Base-by-base conservation (phyloP, 2,888 invertebrate species). In the Callyntrura sp. region DNA sequence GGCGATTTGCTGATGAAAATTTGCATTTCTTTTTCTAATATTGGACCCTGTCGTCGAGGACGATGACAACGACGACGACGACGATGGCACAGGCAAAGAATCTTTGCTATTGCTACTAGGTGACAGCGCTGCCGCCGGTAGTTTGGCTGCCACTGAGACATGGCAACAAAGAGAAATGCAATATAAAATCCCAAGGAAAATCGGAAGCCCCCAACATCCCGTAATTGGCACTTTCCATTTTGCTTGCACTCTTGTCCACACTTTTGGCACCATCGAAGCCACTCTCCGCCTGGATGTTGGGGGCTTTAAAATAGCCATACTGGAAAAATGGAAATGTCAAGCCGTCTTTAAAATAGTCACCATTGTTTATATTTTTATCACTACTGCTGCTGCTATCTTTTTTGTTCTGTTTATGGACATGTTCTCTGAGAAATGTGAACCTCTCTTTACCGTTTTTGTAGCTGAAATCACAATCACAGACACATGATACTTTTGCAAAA, bases 131-230 rank as follows among this genome's bases (percentile, higher is more conserved):
- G 25, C n/a, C 11, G 85, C 51, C 23, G 76, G 85, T 17, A 76
- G 9, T 73, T 11, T 73, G 11, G 85, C 85, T 17, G 76, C 76
- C 2, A 0, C 5, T 35, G 70, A 55, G 12, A 70, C 43, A 23
- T 43, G 70, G 17, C n/a, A 45, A 48, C 17, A 76, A 45, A 76
- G 17, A 1, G 70, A 23, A 25, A 68, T 35, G 9, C 14, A 45
- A 79, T 3, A 79, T 5, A 45, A 23, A 84, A 84, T 6, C 62
- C 60, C n/a, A 11, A 79, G 35, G 62, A 43, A 20, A 20, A 84
- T 3, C 14, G 28, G 70, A 68, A 84, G 84, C 84, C 84, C 84
- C 70, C 84, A 84, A 73, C 70, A 84, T 84, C 84, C 70, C 70
- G n/a, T n/a, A n/a, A 70, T 25, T 45, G n/a, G 60, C 28, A 60